Percentiles rank a stretch among this genome's conserved stretches.
Evolutionary conservation across 2,888 invertebrate species (phyloP).

Genomic region (Hemithea aestivaria): DNA sequence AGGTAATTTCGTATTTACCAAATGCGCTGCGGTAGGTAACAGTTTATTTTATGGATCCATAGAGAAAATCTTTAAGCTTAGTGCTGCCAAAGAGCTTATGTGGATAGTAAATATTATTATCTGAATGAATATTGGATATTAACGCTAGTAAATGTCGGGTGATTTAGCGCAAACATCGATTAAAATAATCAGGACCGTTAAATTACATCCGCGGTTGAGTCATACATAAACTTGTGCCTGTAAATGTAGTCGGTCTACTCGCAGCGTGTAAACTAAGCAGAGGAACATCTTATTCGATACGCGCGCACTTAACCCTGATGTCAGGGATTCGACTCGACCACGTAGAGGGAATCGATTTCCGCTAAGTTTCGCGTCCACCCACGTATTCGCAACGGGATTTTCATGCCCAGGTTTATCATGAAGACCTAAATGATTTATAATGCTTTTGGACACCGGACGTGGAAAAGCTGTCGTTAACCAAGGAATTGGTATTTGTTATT

Average conservation of each 20-base stretch:
- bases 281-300: constrained; percentile 62
- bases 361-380: constrained; percentile 62
- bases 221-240: constrained; percentile 21
- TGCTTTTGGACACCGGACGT: too few species aligned
- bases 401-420: constrained; percentile 18
- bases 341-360: constrained; percentile 58
- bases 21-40: too few species aligned
- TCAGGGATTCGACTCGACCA: constrained; percentile 57
- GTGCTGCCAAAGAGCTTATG: neutral
- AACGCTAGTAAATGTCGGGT: constrained; percentile 9
- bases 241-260: constrained; percentile 13
- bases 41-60: constrained; percentile 14
- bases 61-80: neutral
- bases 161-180: constrained; percentile 23
- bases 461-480: too few species aligned
- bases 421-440: too few species aligned
- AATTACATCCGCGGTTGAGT: constrained; percentile 23
- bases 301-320: constrained; percentile 60
- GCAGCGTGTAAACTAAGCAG: constrained; percentile 19
- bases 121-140: constrained; percentile 4
- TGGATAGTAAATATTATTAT: neutral
- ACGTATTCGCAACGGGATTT: constrained; percentile 41
- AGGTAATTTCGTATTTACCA: too few species aligned
- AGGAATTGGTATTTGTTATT: too few species aligned
- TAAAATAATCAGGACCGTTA: constrained; percentile 26